phyloP scores from a whole-genome alignment of 64 coral and sea anemone species.

The Dendrophyllia cribrosa region DNA sequence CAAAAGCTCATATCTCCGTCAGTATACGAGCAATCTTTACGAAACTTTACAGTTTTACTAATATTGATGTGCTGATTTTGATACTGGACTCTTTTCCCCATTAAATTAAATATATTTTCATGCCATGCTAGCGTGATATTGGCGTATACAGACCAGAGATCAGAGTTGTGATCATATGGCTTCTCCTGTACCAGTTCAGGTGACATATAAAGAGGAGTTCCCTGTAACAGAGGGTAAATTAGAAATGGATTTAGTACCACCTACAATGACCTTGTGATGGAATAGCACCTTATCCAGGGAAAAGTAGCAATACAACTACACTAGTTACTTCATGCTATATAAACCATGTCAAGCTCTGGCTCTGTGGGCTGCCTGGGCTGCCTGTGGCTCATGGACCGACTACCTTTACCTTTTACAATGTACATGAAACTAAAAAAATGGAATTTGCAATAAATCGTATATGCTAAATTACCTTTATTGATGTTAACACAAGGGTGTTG shows the following conservation, averaged over 20 bases:
- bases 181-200: constrained; percentile 95
- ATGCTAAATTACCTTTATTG: constrained; percentile 82
- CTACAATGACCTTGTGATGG: neutral
- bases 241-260: neutral
- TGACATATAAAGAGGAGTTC: constrained; percentile 98
- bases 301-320: neutral
- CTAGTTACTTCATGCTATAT: no score
- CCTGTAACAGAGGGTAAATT: constrained; percentile 57
- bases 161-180: constrained; percentile 97
- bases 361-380: neutral
- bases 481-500: constrained; percentile 96
- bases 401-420: neutral
- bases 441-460: neutral
- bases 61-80: no score
- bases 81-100: no score
- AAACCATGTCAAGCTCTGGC: neutral
- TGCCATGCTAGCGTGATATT: no score
- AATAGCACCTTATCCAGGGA: neutral
- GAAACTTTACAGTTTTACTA: no score
- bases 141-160: constrained; percentile 89
- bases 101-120: no score
- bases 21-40: no score
- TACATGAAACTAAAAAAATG: neutral
- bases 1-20: no score
- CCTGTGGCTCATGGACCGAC: neutral